Percentiles rank a stretch among this genome's conserved stretches.
Conservation (phyloP, 2,888 invertebrate species). For the Hydrotaea diabolus region DNA sequence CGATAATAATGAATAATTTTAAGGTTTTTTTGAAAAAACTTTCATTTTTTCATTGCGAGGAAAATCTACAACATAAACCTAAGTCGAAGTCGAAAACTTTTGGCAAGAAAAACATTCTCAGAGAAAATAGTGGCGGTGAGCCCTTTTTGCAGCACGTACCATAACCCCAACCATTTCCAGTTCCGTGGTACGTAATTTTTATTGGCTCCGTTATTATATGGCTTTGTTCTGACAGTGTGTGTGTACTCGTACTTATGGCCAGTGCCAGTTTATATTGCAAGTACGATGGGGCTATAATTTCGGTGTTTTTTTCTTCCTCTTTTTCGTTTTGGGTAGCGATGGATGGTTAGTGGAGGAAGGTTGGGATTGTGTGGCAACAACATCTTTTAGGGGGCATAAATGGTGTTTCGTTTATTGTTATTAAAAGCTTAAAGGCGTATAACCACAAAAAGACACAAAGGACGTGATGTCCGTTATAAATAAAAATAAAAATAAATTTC, state of each 20-base stretch:
- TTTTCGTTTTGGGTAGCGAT: no score
- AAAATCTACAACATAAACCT: no score
- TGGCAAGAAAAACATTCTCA: background rate
- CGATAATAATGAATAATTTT: no score
- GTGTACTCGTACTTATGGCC: background rate
- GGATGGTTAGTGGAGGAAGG: background rate
- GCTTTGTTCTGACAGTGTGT: background rate
- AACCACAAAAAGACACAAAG: constrained; percentile 42
- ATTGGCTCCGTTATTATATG: constrained; percentile 28
- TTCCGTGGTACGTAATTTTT: constrained; percentile 11
- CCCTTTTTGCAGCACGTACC: background rate
- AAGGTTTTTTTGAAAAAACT: no score
- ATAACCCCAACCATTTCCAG: background rate
- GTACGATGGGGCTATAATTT: background rate
- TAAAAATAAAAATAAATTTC: constrained; percentile 28
- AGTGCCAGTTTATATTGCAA: constrained; percentile 11
- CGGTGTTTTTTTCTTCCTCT: no score
- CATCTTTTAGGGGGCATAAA: constrained; percentile 39
- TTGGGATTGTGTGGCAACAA: background rate
- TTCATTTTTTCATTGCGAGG: no score
- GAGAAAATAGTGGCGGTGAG: background rate
- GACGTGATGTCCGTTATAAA: constrained; percentile 31
- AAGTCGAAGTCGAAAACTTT: no score
- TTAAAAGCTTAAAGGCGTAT: constrained; percentile 43
- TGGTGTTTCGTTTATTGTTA: constrained; percentile 41